A percentile compares a stretch with the other conserved stretches of the same genome.
phyloP scores from a whole-genome alignment of 2,888 invertebrate genomes.

The Drosophila paranaensis region DNA sequence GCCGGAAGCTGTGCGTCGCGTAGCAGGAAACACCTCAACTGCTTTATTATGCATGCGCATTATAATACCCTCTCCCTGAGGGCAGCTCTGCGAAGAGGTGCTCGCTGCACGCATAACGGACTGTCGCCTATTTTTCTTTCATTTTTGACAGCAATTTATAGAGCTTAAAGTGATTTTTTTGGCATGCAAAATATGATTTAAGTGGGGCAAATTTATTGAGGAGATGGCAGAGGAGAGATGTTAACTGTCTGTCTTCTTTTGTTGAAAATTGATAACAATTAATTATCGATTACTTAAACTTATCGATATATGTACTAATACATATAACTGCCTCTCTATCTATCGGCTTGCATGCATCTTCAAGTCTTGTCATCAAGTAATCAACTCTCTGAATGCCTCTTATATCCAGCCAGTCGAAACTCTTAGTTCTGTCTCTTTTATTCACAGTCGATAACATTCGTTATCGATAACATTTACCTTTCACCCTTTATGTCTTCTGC shows the following conservation, averaged over 20 bases:
- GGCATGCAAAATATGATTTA: background rate
- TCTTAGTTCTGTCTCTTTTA: background rate
- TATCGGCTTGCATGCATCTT: no score
- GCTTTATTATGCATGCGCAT: conserved; percentile 44
- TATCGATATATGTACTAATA: no score
- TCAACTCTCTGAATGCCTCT: background rate
- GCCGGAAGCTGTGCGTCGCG: conserved; percentile 3
- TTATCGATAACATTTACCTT: background rate
- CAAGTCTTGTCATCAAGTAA: background rate
- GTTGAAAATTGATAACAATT: no score
- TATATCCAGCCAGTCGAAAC: background rate
- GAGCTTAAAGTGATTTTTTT: background rate
- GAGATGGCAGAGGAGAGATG: no score
- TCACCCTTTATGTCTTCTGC: background rate
- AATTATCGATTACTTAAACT: no score
- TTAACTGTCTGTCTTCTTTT: no score
- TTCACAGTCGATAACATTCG: background rate
- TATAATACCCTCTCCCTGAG: conserved; percentile 4
- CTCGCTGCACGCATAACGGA: background rate
- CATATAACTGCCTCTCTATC: no score
- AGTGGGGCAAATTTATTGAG: no score
- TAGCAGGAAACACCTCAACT: conserved; percentile 6
- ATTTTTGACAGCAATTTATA: background rate
- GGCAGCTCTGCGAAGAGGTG: background rate
- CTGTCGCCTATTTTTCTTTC: background rate